Evolutionary conservation across 2,888 invertebrate species (phyloP).

Genomic region (Cheilosia scutellata): DNA sequence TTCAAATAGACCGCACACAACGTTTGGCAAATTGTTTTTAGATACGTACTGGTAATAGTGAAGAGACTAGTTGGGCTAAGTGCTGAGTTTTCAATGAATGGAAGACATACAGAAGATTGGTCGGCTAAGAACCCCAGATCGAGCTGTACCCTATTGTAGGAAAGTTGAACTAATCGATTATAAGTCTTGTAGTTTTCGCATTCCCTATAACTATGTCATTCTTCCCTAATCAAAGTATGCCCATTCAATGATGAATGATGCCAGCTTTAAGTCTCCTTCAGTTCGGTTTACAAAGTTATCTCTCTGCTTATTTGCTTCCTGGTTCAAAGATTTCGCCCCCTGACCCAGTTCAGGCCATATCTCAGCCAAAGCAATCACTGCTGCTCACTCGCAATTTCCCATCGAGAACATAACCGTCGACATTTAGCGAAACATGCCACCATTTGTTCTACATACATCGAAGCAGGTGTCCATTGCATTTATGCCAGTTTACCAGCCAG

Average conservation of each 20-base stretch:
- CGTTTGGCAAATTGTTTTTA: constrained; percentile 35
- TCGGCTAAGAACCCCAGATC: neutral
- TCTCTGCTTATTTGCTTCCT: neutral
- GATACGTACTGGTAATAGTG: constrained; percentile 24
- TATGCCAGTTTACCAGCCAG: neutral
- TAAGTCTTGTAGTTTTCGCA: too few relatives aligned
- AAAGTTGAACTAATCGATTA: too few relatives aligned
- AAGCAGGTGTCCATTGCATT: constrained; percentile 34
- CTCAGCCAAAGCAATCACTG: constrained; percentile 2
- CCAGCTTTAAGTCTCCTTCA: neutral
- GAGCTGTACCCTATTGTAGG: neutral
- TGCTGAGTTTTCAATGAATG: neutral
- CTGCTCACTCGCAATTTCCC: neutral
- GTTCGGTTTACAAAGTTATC: neutral
- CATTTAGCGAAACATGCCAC: constrained; percentile 19
- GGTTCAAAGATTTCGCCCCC: constrained; percentile 26
- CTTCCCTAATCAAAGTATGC: too few relatives aligned
- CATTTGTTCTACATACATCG: constrained; percentile 42
- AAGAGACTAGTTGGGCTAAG: constrained; percentile 38
- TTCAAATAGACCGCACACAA: constrained; percentile 67
- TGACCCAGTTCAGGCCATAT: constrained; percentile 11
- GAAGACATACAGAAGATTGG: neutral
- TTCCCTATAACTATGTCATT: too few relatives aligned
- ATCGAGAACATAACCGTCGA: neutral
- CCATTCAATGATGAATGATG: too few relatives aligned